phyloP scores from a whole-genome alignment of 1,140 invertebrate species.

The Drosophila nikananu region DNA sequence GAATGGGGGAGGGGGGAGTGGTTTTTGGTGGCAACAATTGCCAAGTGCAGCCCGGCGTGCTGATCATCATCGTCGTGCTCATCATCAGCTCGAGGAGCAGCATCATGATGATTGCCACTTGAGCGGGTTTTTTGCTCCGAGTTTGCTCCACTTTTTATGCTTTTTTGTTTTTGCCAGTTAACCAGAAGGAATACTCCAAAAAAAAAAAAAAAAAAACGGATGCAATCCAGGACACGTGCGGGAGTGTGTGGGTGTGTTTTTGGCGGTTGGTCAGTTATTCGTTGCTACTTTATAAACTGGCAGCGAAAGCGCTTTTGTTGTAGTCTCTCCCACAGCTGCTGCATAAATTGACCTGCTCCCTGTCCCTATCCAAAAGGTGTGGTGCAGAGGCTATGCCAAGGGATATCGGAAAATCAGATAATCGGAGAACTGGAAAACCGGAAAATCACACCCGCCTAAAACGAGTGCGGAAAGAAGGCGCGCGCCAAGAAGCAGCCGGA shows the following conservation, averaged over 20 bases:
- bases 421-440: conserved; percentile 9
- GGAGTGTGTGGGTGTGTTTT: conserved; percentile 4
- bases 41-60: conserved; percentile 64
- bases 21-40: conserved; percentile 68
- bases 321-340: conserved; percentile 12
- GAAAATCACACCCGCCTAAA: conserved; percentile 16
- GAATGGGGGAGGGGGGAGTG: too few relatives aligned
- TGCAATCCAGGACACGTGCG: conserved; percentile 25
- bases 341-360: conserved; percentile 25
- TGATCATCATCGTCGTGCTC: conserved; percentile 39
- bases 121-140: conserved; percentile 55
- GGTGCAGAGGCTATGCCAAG: not conserved
- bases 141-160: conserved; percentile 12
- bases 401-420: conserved; percentile 12
- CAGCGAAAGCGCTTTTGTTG: conserved; percentile 19
- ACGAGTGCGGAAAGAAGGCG: not conserved
- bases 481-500: not conserved
- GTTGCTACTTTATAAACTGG: conserved; percentile 77
- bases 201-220: too few relatives aligned
- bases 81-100: conserved; percentile 13
- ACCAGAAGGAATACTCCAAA: conserved; percentile 17
- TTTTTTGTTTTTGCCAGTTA: conserved; percentile 5
- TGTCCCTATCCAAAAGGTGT: conserved; percentile 3
- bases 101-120: conserved; percentile 76
- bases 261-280: conserved; percentile 70